These are phyloP conservation scores for Campoplex capitator DNA, from an alignment of 2,888 invertebrate genomes.

Conservation along the genomic window DNA sequence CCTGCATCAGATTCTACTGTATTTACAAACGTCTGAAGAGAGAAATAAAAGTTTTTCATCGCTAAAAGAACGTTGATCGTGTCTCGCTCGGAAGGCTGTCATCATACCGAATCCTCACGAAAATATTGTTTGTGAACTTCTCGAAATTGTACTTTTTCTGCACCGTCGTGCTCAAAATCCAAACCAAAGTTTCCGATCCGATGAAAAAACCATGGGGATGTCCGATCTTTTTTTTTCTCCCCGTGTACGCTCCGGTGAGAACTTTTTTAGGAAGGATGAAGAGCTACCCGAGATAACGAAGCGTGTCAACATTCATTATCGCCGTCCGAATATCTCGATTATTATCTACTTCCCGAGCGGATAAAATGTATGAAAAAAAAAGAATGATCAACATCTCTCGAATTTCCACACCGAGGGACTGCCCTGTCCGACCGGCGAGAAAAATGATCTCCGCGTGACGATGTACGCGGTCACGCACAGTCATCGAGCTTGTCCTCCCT, in stretches of 20 bases:
- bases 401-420: constrained; percentile 31
- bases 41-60: neutral
- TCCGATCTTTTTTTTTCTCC: neutral
- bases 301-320: neutral
- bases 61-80: neutral
- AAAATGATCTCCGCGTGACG: constrained; percentile 31
- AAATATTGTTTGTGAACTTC: neutral
- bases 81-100: neutral
- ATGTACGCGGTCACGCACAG: constrained; percentile 2
- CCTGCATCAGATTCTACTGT: neutral
- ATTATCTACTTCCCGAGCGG: neutral
- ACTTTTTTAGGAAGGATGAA: neutral
- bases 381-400: constrained; percentile 13
- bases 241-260: neutral
- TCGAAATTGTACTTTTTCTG: neutral
- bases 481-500: constrained; percentile 23
- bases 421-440: neutral
- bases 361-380: constrained; percentile 8
- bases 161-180: neutral
- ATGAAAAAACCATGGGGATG: neutral
- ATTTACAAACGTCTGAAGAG: neutral
- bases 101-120: neutral
- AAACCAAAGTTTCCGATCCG: neutral
- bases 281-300: neutral
- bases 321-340: constrained; percentile 8